Conservation (phyloP, 2,113 vertebrate species). For the Ageneiosus marmoratus region DNA sequence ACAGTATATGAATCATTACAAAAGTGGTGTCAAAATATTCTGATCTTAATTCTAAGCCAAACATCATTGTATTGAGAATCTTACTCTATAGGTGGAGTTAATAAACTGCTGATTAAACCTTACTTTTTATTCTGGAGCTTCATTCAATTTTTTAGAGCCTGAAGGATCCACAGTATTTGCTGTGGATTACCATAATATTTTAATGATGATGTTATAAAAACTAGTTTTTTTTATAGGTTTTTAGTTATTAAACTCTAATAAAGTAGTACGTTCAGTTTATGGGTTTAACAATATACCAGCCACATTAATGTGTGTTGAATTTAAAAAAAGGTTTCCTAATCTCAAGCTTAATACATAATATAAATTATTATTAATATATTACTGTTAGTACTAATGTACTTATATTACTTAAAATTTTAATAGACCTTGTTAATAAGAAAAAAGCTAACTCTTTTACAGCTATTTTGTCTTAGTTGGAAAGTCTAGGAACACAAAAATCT, state of each 20-base stretch:
- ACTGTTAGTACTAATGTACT: too few species aligned
- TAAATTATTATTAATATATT: background rate
- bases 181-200: too few species aligned
- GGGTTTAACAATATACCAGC: background rate
- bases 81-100: background rate
- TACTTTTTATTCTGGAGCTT: background rate
- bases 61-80: background rate
- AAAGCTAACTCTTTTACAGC: background rate
- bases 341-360: background rate
- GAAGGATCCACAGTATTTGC: background rate
- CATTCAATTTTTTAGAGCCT: background rate
- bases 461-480: background rate
- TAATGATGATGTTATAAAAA: background rate
- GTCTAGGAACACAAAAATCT: background rate
- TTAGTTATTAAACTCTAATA: background rate
- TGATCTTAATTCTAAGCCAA: background rate
- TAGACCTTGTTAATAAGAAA: background rate
- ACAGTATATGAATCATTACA: background rate
- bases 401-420: background rate
- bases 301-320: background rate
- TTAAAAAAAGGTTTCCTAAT: too few species aligned
- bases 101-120: background rate
- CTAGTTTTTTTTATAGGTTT: background rate
- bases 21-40: background rate
- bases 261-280: background rate